These are phyloP conservation scores for Sebastes diploproa DNA, from an alignment of 2,797 vertebrate genomes.

Conservation along the genomic window DNA sequence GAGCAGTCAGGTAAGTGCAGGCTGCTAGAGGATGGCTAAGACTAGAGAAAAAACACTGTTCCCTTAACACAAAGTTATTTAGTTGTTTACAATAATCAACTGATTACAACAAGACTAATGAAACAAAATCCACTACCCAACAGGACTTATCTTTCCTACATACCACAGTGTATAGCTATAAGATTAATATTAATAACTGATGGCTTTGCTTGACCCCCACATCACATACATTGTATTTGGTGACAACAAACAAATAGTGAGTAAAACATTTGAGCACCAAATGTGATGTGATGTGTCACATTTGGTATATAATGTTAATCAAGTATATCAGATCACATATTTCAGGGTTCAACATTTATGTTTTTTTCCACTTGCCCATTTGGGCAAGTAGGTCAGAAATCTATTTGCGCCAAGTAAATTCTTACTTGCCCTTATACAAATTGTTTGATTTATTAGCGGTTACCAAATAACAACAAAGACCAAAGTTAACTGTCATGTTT, in stretches of 20 bases:
- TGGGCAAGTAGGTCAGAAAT: too few species aligned
- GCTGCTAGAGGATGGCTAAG: background rate
- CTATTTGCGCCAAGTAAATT: too few species aligned
- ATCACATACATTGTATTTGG: background rate
- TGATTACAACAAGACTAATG: background rate
- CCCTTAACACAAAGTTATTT: background rate
- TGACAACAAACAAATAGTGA: background rate
- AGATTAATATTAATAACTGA: background rate
- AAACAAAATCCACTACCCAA: background rate
- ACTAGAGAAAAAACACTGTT: background rate
- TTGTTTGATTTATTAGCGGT: too few species aligned
- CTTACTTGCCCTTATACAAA: too few species aligned
- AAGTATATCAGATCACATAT: background rate
- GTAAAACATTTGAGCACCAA: background rate
- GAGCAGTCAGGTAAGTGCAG: conserved; percentile 6
- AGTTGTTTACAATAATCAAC: background rate
- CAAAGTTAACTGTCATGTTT: background rate
- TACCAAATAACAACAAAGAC: too few species aligned
- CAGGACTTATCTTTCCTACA: background rate
- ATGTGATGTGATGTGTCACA: background rate
- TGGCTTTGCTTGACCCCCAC: background rate
- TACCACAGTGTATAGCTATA: background rate
- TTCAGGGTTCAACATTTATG: too few species aligned
- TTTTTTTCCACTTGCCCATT: too few species aligned
- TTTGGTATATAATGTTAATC: background rate